Evolutionary conservation across 2,113 vertebrate genomes (phyloP).

Genomic region (Synchiropus splendidus): DNA sequence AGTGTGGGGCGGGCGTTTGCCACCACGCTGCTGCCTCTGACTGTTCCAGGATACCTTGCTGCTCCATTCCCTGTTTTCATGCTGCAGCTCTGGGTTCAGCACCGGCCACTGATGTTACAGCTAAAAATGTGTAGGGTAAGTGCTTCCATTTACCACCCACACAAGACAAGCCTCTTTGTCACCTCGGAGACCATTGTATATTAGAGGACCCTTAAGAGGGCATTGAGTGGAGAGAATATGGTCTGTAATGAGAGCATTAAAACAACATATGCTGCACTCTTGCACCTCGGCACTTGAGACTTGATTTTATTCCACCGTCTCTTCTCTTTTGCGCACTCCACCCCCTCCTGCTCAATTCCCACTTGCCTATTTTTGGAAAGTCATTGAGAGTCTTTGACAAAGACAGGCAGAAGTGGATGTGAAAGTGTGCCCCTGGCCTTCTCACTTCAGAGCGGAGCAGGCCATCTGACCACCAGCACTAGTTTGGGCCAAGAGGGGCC

Average conservation of each 20-base stretch:
- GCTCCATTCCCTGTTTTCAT: conserved; percentile 49
- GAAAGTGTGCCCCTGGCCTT: conserved; percentile 52
- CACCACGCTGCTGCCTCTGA: conserved; percentile 32
- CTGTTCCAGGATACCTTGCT: conserved; percentile 35
- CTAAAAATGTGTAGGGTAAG: conserved; percentile 32
- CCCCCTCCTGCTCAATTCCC: conserved; percentile 44
- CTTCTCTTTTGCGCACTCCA: conserved; percentile 20
- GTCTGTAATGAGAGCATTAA: conserved; percentile 64
- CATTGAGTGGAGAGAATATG: conserved; percentile 26
- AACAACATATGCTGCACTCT: conserved; percentile 61
- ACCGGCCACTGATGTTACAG: conserved; percentile 22
- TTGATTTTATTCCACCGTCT: conserved; percentile 55
- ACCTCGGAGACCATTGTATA: conserved; percentile 49
- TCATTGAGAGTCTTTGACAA: conserved; percentile 69
- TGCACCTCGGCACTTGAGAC: conserved; percentile 49
- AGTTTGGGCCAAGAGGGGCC: conserved; percentile 51
- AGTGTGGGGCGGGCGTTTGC: conserved; percentile 27
- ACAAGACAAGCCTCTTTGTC: conserved; percentile 46
- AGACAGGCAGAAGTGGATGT: conserved; percentile 61
- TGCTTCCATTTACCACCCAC: conserved; percentile 27
- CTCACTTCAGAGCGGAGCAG: conserved; percentile 33
- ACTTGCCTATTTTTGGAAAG: conserved; percentile 54
- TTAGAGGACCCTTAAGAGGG: conserved; percentile 57
- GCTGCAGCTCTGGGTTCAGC: conserved; percentile 14
- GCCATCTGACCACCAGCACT: conserved; percentile 58